Conservation (phyloP, 2,797 vertebrate species). For the Micrastur ruficollis region DNA sequence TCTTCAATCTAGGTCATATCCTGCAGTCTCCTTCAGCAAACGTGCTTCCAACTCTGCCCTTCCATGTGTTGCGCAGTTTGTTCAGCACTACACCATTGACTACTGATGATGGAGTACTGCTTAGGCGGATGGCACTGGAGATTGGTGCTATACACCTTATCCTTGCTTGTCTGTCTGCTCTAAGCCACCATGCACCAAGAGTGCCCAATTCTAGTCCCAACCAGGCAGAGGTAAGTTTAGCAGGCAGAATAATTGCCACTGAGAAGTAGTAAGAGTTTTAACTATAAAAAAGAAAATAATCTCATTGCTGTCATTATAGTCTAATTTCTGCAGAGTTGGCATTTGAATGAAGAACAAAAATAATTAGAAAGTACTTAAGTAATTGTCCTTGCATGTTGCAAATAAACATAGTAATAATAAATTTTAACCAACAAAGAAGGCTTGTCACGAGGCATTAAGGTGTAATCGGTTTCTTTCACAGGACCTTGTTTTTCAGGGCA, state of each 20-base stretch:
- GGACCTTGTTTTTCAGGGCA: neutral
- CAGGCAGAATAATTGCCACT: neutral
- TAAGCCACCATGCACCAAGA: conserved; percentile 94
- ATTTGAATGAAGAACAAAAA: neutral
- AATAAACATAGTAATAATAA: neutral
- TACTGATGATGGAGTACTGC: conserved; percentile 93
- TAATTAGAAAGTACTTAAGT: neutral
- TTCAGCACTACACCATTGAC: conserved; percentile 93
- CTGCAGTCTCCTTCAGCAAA: conserved; percentile 97
- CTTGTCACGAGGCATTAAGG: neutral
- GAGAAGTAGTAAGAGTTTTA: neutral
- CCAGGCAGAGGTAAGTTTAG: conserved; percentile 85
- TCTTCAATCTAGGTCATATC: conserved; percentile 87
- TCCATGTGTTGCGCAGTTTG: conserved; percentile 90
- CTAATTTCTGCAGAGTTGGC: neutral
- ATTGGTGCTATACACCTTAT: conserved; percentile 97
- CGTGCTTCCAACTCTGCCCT: conserved; percentile 93
- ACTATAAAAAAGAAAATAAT: neutral
- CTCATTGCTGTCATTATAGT: neutral
- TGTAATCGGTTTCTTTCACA: neutral
- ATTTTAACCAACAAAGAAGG: neutral
- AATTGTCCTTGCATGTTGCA: neutral
- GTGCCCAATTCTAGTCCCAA: conserved; percentile 86
- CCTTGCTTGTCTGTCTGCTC: conserved; percentile 93
- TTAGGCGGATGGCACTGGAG: conserved; percentile 95